These are phyloP conservation scores for Ceratosolen fusciceps DNA, from an alignment of 1,140 invertebrate genomes.

Conservation along the genomic window DNA sequence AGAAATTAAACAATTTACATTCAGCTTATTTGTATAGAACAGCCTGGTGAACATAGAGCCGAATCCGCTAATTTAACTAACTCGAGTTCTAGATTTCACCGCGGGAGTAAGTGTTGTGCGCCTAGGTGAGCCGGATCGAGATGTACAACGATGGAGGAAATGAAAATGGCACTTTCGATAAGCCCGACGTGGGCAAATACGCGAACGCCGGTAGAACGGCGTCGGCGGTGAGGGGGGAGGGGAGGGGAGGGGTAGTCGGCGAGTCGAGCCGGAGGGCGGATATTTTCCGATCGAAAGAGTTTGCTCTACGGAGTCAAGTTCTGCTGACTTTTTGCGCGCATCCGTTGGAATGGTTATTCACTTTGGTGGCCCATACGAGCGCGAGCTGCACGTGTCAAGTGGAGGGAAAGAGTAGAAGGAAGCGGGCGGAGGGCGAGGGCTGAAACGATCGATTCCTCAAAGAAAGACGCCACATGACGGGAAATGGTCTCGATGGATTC, in stretches of 20 bases:
- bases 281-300: constrained; percentile 22
- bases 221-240: background rate
- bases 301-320: constrained; percentile 20
- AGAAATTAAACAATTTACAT: too few species aligned
- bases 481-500: too few species aligned
- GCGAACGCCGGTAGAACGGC: too few species aligned
- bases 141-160: too few species aligned
- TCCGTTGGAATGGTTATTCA: constrained; percentile 16
- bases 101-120: too few species aligned
- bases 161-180: background rate
- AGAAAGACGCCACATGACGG: too few species aligned
- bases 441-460: constrained; percentile 1
- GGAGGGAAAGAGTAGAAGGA: background rate
- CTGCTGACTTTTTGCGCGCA: constrained; percentile 4
- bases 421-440: background rate
- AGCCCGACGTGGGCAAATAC: too few species aligned
- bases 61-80: too few species aligned
- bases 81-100: too few species aligned
- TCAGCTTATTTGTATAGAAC: too few species aligned
- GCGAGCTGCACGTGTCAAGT: background rate
- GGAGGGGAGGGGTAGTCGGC: background rate
- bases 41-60: too few species aligned
- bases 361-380: background rate
- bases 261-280: background rate
- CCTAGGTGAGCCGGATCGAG: too few species aligned